Percentiles rank a stretch among this genome's conserved stretches.
Conservation (phyloP, 2,888 invertebrate genomes). For the Meiosimyza platycephala region DNA sequence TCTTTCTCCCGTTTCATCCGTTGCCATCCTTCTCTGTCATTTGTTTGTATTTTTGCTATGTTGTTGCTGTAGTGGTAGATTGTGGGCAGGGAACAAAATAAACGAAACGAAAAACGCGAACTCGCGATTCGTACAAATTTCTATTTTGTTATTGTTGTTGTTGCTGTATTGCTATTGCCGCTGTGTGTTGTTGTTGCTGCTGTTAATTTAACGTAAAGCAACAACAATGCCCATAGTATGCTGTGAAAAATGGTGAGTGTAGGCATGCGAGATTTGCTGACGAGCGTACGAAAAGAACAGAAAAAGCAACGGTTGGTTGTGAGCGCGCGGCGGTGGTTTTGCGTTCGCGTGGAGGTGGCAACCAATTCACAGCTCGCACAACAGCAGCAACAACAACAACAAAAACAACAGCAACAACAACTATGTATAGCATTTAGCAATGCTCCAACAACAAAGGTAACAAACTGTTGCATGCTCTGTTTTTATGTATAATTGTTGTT, state of each 20-base stretch:
- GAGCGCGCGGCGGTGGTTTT: slow-evolving; percentile 8
- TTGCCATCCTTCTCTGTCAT: slow-evolving; percentile 17
- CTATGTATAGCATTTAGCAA: neutral
- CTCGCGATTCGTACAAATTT: slow-evolving; percentile 64
- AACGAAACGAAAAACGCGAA: slow-evolving; percentile 63
- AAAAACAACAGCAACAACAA: slow-evolving; percentile 2
- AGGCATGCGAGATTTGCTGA: slow-evolving; percentile 24
- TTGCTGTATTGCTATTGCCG: slow-evolving; percentile 35
- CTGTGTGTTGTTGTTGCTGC: slow-evolving; percentile 29
- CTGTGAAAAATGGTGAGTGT: slow-evolving; percentile 32
- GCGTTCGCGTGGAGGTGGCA: slow-evolving; percentile 54
- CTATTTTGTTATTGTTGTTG: slow-evolving; percentile 44
- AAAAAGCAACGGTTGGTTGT: slow-evolving; percentile 1
- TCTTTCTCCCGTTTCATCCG: neutral
- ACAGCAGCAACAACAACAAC: slow-evolving; percentile 7
- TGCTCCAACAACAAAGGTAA: slow-evolving; percentile 30
- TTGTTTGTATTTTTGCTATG: neutral
- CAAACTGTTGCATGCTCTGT: slow-evolving; percentile 19
- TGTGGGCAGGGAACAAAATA: slow-evolving; percentile 66
- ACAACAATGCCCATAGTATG: neutral
- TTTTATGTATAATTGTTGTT: neutral
- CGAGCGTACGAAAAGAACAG: slow-evolving; percentile 11
- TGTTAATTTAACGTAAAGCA: slow-evolving; percentile 32
- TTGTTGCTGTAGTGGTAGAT: slow-evolving; percentile 52
- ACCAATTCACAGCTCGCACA: slow-evolving; percentile 46